These are phyloP conservation scores for Hippocampus comes DNA, from an alignment of 2,113 vertebrate species.

Conservation along the genomic window DNA sequence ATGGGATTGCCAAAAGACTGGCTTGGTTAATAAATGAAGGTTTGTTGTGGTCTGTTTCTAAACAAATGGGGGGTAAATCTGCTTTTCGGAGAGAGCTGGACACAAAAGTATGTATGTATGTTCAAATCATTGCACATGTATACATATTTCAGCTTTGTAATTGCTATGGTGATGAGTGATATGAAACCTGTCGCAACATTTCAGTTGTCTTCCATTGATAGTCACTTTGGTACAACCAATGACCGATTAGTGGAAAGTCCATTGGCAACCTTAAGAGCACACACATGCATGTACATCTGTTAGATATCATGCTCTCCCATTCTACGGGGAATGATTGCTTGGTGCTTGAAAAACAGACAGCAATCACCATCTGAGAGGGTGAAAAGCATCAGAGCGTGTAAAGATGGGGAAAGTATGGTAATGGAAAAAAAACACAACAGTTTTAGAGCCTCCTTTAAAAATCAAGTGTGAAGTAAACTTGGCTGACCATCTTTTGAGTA, in stretches of 20 bases:
- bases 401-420: slow-evolving; percentile 25
- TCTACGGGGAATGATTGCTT: slow-evolving; percentile 36
- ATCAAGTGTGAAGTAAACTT: no score
- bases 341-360: slow-evolving; percentile 51
- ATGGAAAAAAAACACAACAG: slow-evolving; percentile 23
- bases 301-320: slow-evolving; percentile 44
- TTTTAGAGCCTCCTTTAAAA: neutral
- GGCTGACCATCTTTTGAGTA: no score
- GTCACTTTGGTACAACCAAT: slow-evolving; percentile 18
- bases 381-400: slow-evolving; percentile 51
- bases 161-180: slow-evolving; percentile 14
- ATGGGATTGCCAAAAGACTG: slow-evolving; percentile 54
- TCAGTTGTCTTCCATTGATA: slow-evolving; percentile 23
- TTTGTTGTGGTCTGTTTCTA: slow-evolving; percentile 45
- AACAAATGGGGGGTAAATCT: slow-evolving; percentile 18
- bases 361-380: slow-evolving; percentile 51
- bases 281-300: slow-evolving; percentile 48
- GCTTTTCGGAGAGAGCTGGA: neutral
- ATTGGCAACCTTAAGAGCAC: slow-evolving; percentile 15
- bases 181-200: slow-evolving; percentile 22
- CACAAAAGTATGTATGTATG: slow-evolving; percentile 1
- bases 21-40: slow-evolving; percentile 55
- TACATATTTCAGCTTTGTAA: slow-evolving; percentile 10
- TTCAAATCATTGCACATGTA: slow-evolving; percentile 15
- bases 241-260: slow-evolving; percentile 34